phyloP scores from a whole-genome alignment of 2,797 vertebrate genomes.

The Chelidonichthys spinosus region DNA sequence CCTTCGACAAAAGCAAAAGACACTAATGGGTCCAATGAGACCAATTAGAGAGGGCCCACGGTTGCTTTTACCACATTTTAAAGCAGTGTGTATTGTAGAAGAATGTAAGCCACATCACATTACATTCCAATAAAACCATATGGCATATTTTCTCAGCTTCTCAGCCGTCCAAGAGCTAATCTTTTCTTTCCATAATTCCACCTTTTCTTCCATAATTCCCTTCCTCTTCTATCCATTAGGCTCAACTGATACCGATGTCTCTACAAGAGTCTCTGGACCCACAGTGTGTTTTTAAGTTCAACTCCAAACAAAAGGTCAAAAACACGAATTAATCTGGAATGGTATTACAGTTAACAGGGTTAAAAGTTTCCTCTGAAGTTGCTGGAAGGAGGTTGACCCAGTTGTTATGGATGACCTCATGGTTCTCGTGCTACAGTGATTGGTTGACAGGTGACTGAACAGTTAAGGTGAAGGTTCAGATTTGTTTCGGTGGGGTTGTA shows the following conservation, averaged over 20 bases:
- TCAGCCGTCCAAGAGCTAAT: slow-evolving; percentile 57
- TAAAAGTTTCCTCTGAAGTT: background rate
- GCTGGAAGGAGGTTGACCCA: background rate
- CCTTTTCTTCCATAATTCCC: slow-evolving; percentile 27
- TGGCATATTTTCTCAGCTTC: slow-evolving; percentile 59
- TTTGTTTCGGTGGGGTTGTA: too few relatives aligned
- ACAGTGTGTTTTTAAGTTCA: background rate
- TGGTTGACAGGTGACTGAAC: too few relatives aligned
- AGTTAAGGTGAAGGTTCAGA: too few relatives aligned
- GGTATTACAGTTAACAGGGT: background rate
- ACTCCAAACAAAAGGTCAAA: slow-evolving; percentile 8
- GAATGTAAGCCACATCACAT: slow-evolving; percentile 33
- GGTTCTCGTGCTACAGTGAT: too few relatives aligned
- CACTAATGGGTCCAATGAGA: slow-evolving; percentile 57
- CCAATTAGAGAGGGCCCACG: slow-evolving; percentile 57
- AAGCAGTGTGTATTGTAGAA: slow-evolving; percentile 34
- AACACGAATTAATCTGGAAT: background rate
- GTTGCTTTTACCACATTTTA: slow-evolving; percentile 38
- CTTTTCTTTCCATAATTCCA: slow-evolving; percentile 21
- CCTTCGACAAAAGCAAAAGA: slow-evolving; percentile 41
- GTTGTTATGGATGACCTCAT: background rate
- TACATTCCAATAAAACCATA: slow-evolving; percentile 52
- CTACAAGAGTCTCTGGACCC: background rate
- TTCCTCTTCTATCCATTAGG: slow-evolving; percentile 8
- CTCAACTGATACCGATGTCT: background rate